phyloP scores from a whole-genome alignment of 2,797 vertebrate genomes.

The Eptatretus atami region DNA sequence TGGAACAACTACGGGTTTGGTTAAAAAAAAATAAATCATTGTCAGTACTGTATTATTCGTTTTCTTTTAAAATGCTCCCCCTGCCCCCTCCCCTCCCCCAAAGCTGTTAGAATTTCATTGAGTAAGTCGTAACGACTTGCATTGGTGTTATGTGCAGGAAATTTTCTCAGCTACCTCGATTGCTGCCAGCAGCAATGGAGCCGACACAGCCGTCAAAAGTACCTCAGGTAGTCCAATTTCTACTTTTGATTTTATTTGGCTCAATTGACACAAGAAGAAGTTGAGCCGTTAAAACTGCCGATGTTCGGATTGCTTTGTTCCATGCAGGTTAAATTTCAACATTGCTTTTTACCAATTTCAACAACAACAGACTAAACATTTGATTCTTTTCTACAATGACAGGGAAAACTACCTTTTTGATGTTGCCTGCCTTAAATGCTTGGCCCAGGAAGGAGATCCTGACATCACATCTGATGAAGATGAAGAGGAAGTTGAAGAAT shows the following conservation, averaged over 20 bases:
- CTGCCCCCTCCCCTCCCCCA: no score
- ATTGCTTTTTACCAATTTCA: no score
- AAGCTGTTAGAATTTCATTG: conserved; percentile 4
- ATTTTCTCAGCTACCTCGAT: conserved; percentile 88
- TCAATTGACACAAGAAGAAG: no score
- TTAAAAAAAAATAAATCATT: no score
- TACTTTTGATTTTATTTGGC: no score
- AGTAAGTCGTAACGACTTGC: conserved; percentile 7
- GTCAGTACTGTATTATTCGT: no score
- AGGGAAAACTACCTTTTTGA: conserved; percentile 93
- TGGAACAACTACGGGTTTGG: no score
- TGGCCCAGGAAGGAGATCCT: conserved; percentile 40
- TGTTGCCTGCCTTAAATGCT: conserved; percentile 68
- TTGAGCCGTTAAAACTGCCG: no score
- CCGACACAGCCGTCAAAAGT: conserved; percentile 69
- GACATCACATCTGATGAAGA: conserved; percentile 76
- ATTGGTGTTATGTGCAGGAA: conserved; percentile 23
- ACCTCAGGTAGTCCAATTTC: conserved; percentile 31
- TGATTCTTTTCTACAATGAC: conserved; percentile 6
- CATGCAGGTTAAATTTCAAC: no score
- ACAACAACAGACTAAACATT: background rate
- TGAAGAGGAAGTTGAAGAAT: conserved; percentile 42
- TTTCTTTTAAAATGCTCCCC: no score
- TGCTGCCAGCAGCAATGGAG: conserved; percentile 75
- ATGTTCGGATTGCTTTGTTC: no score